These are phyloP conservation scores for Therioaphis trifolii DNA, from an alignment of 2,888 invertebrate species.

Conservation along the genomic window DNA sequence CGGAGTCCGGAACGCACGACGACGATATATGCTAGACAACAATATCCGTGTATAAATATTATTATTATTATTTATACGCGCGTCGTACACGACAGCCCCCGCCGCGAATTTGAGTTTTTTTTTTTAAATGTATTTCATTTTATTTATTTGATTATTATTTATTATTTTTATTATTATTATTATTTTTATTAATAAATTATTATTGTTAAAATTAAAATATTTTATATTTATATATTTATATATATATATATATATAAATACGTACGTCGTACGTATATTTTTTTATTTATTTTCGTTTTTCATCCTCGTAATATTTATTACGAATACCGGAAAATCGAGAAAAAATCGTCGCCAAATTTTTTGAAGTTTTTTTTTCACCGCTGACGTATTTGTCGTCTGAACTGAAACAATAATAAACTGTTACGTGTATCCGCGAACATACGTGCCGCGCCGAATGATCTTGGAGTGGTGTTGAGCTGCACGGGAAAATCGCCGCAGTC, in stretches of 20 bases:
- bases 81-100: background rate
- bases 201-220: background rate
- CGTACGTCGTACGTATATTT: too few species aligned
- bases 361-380: too few species aligned
- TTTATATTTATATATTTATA: background rate
- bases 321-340: too few species aligned
- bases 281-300: conserved; percentile 15
- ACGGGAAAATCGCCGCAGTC: conserved; percentile 11
- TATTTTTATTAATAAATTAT: background rate
- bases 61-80: too few species aligned
- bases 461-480: background rate
- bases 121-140: too few species aligned
- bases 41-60: too few species aligned
- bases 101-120: conserved; percentile 15
- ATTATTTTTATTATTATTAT: conserved; percentile 7
- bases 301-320: background rate
- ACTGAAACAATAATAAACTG: too few species aligned
- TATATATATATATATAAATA: conserved; percentile 1
- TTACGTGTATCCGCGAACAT: too few species aligned
- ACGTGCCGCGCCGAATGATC: background rate
- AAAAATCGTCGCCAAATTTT: background rate
- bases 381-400: too few species aligned
- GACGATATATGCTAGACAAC: too few species aligned
- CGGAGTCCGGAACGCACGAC: conserved; percentile 47
- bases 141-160: background rate